phyloP scores from a whole-genome alignment of 2,797 vertebrate genomes.

The Epinephelus awoara region DNA sequence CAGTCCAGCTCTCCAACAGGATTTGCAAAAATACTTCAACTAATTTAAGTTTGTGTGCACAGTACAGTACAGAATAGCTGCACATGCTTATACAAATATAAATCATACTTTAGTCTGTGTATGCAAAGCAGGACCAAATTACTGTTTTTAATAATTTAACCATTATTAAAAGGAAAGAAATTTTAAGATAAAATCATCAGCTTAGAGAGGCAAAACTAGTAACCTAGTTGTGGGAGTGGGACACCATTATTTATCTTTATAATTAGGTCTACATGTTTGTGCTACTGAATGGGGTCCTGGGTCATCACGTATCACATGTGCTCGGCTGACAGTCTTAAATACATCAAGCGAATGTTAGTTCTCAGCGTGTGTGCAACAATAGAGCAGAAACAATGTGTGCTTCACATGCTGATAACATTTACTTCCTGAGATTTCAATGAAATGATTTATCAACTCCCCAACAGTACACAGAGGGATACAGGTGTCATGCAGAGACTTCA shows the following conservation, averaged over 20 bases:
- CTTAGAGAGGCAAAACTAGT: not conserved
- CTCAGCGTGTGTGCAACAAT: conserved; percentile 30
- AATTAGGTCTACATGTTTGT: not conserved
- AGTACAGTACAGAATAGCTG: not conserved
- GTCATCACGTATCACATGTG: not conserved
- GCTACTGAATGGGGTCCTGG: not conserved
- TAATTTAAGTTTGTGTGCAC: not conserved
- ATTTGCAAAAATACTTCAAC: conserved; percentile 30
- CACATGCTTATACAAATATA: not conserved
- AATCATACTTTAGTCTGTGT: not conserved
- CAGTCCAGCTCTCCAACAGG: conserved; percentile 30
- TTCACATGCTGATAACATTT: conserved; percentile 31
- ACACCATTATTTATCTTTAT: not conserved
- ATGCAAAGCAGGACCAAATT: not conserved
- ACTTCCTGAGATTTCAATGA: conserved; percentile 50
- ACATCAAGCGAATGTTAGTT: conserved; percentile 11
- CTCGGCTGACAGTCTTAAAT: conserved; percentile 9
- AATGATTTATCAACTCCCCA: conserved; percentile 14
- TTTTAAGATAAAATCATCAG: not conserved
- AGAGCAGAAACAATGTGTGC: conserved; percentile 30
- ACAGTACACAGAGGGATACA: conserved; percentile 13
- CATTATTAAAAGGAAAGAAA: not conserved
- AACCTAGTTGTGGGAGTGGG: not conserved
- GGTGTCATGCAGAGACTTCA: too few relatives aligned
- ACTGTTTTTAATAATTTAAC: not conserved